These are phyloP conservation scores for Acanthornis magna DNA, from an alignment of 2,797 vertebrate genomes.

Conservation along the genomic window DNA sequence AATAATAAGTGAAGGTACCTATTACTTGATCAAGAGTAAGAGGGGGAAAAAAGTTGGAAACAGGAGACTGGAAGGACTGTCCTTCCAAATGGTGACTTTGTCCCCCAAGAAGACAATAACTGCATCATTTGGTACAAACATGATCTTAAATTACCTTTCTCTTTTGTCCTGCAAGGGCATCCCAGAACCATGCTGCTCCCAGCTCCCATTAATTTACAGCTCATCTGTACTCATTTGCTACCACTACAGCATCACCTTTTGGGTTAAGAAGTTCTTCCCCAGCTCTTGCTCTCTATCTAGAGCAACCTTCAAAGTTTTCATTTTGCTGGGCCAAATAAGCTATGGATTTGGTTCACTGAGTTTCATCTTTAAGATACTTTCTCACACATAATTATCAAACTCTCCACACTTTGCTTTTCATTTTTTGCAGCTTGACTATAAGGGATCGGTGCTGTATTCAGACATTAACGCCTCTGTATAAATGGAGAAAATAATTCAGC, in stretches of 20 bases:
- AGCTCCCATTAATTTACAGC: background rate
- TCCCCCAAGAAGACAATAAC: background rate
- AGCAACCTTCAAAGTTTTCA: background rate
- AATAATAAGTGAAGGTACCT: background rate
- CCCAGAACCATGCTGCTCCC: background rate
- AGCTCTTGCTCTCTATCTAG: background rate
- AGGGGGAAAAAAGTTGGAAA: background rate
- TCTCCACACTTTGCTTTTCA: background rate
- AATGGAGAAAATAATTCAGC: background rate
- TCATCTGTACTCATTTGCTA: background rate
- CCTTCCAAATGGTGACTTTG: background rate
- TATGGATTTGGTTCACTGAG: background rate
- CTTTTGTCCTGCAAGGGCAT: background rate
- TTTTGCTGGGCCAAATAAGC: background rate
- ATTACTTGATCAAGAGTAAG: background rate
- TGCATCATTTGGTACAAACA: background rate
- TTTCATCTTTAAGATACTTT: background rate
- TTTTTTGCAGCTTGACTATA: background rate
- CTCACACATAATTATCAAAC: background rate
- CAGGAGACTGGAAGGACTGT: background rate
- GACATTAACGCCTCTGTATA: background rate
- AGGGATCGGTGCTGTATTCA: background rate
- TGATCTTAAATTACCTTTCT: background rate
- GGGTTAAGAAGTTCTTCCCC: background rate
- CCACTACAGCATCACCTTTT: background rate